Evolutionary conservation across 2,797 vertebrate genomes (phyloP), one percentile per base, ranked within the genome.

Genomic region (Fundulus diaphanus): DNA sequence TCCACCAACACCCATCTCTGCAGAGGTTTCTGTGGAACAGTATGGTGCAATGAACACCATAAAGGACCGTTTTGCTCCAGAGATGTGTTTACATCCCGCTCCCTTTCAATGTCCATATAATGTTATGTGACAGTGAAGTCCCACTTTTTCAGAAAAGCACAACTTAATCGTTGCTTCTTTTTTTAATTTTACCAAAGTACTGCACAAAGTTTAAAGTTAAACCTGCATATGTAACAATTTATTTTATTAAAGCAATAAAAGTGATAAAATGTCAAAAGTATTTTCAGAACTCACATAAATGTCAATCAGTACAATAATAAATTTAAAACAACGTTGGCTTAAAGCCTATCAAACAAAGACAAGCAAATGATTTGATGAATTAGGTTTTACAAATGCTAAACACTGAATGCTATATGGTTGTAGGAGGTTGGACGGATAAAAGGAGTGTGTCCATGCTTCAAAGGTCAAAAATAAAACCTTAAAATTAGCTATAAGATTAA

Each of bases 1-100:
- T 94, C 92, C 93, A 94, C 91, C 92, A 88, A 90, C 91, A 91
- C 92, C 87, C 90, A 84, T 93, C 91, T 89, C 81, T 85, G 77
- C 82, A 82, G 89, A 92, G 89, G 57, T 63, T 83, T 82, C 80
- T 82, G 73, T 86, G 85, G 88, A 91, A 92, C 89, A 90, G 90
- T 82, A 82, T 67, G 63, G 82, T 56, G 69, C 31, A 73, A 68
- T 83, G 86, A 83, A 86, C 83, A 68, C 83, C 63, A 54, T 82
- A 76, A 85, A 88, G 82, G 83, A 79, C 51, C 22, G 61, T 20
- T 68, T n/a, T 7, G 13, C 54, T 12, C 12, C 18, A 68, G 44
- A 33, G 44, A 18, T 33, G 16, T 59, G 5, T 5, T 5, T 71
- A 69, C 74, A 73, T 87, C 76, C 80, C 65, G 66, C 82, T 29